Percentiles rank a stretch among this genome's conserved stretches.
Conservation (phyloP, 2,797 vertebrate species). For the Tinamus major region DNA sequence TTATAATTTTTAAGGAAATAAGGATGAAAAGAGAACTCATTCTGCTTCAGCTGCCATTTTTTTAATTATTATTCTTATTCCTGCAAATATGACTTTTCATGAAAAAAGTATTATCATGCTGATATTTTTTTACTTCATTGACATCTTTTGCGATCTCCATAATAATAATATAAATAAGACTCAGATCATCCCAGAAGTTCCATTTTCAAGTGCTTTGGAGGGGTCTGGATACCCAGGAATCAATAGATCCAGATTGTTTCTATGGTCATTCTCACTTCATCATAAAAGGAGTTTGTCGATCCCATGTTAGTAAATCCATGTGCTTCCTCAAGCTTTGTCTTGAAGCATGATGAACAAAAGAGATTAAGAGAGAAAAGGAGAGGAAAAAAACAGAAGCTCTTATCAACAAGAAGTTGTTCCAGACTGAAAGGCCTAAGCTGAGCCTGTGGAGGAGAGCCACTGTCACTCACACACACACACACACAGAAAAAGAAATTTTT, state of each 20-base stretch:
- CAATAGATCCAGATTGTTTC: slow-evolving; percentile 46
- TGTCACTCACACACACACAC: not conserved
- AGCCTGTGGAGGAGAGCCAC: not conserved
- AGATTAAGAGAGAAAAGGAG: not conserved
- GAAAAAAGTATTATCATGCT: not conserved
- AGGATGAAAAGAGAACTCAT: not conserved
- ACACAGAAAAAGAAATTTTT: no score
- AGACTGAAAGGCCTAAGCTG: slow-evolving; percentile 13
- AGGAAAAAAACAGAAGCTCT: slow-evolving; percentile 19
- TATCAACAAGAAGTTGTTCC: not conserved
- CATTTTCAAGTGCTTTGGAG: slow-evolving; percentile 33
- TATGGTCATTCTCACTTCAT: slow-evolving; percentile 44
- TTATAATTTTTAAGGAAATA: not conserved
- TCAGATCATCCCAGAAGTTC: slow-evolving; percentile 3
- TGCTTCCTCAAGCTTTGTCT: slow-evolving; percentile 49
- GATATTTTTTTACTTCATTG: not conserved
- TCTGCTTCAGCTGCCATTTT: not conserved
- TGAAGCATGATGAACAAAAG: slow-evolving; percentile 42
- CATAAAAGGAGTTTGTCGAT: slow-evolving; percentile 58
- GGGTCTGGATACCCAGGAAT: slow-evolving; percentile 3
- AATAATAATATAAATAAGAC: not conserved
- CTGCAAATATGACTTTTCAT: not conserved
- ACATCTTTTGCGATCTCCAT: not conserved
- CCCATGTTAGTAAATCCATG: slow-evolving; percentile 60
- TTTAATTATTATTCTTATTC: not conserved